Base-by-base conservation (phyloP, 2,113 vertebrate genomes). In the Notarius quadriscutis region DNA sequence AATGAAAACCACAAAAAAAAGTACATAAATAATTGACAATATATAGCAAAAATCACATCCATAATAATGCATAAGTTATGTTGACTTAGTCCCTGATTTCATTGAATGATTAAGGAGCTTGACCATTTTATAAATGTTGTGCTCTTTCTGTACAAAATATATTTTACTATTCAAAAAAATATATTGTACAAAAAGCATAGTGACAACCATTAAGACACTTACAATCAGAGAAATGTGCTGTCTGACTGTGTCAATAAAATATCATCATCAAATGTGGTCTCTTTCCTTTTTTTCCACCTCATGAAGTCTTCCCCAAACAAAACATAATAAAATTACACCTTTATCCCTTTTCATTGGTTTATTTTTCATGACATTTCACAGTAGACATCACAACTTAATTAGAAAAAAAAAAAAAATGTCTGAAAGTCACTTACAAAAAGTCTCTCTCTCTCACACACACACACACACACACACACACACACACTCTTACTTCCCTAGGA, bases 361-460 rank as follows among this genome's bases (percentile, higher is more conserved):
- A 81, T 84, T 81, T 62, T 82, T 78, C 41, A 89, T 69, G 65
- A 30, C 63, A 84, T 81, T 87, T 91, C 91, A 92, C 91, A 90
- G 90, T 88, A 90, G 89, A 65, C 51, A 84, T 86, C 83, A 88
- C 58, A 60, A 85, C 75, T 15, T 48, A 85, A 87, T 57, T n/a
- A 81, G 34, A 41, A 3, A 41, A 34, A 41, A 77, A 62, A 12
- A 78, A 84, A 12, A 78, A 84, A 30, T 65, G 48, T 84, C 55
- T 85, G 25, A 78, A 91, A 81, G 83, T 72, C 55, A 86, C 50
- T 41, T 57, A 77, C 55, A 63, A 81, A 60, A 15, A 18, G 55
- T 41, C 41, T 41, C 34, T 41, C 41, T 4, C 41, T 4, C 34
- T 72, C 51, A 10, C 55, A 79, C 34, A n/a, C 41, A 65, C 81